A percentile compares a stretch with the other conserved stretches of the same genome.
phyloP scores from a whole-genome alignment of 2,113 vertebrate genomes.

The Geococcyx californianus region DNA sequence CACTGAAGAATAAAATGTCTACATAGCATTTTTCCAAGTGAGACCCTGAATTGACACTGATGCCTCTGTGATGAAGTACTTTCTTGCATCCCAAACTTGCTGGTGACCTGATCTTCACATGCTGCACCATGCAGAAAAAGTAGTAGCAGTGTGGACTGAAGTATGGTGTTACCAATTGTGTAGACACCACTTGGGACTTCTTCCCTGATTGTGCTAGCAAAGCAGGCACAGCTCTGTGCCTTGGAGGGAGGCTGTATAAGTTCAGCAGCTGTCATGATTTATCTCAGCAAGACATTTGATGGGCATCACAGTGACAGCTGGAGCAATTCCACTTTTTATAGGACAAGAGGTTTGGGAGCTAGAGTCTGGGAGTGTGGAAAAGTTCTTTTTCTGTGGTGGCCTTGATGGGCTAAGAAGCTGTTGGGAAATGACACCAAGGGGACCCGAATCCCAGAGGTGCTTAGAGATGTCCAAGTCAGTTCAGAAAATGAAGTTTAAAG shows the following conservation, averaged over 20 bases:
- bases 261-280: background rate
- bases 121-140: background rate
- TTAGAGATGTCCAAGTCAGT: background rate
- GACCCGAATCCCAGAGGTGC: background rate
- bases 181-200: background rate
- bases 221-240: background rate
- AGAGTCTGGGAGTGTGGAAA: background rate
- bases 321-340: background rate
- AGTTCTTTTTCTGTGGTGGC: background rate
- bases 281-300: background rate
- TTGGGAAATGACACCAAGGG: background rate
- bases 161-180: rapidly evolving
- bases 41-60: background rate
- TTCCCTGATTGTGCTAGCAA: background rate
- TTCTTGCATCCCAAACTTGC: background rate
- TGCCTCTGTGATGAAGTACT: background rate
- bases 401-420: background rate
- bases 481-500: background rate
- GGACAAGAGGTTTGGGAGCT: background rate
- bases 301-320: background rate
- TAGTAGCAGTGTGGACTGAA: background rate
- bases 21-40: background rate
- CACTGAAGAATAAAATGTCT: background rate
- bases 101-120: background rate
- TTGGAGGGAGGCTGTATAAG: background rate